Conservation (phyloP, 2,888 invertebrate species). For the Priocnemis perturbator region DNA sequence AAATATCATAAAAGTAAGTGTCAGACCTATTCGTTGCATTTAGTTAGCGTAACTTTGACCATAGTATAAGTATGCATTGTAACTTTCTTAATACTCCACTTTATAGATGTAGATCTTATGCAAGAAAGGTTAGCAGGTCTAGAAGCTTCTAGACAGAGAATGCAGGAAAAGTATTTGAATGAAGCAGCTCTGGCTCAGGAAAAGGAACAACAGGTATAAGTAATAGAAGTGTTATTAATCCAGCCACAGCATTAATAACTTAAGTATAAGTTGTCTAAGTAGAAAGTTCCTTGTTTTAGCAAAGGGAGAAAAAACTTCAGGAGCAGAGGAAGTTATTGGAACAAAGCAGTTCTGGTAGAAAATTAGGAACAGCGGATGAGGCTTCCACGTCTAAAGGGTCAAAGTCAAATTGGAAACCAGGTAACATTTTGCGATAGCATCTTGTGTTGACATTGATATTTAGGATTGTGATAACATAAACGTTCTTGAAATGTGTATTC, state of each 20-base stretch:
- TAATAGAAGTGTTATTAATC: background rate
- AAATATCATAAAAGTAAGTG: slow-evolving; percentile 76
- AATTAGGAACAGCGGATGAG: slow-evolving; percentile 54
- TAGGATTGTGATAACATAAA: too few species aligned
- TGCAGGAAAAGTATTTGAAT: slow-evolving; percentile 74
- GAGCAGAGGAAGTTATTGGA: slow-evolving; percentile 54
- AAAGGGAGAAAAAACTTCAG: slow-evolving; percentile 64
- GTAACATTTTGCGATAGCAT: slow-evolving; percentile 32
- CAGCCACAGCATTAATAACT: background rate
- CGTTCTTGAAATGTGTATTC: slow-evolving; percentile 17
- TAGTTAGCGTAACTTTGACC: background rate
- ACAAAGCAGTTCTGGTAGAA: slow-evolving; percentile 52
- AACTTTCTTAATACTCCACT: slow-evolving; percentile 3
- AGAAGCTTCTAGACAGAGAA: slow-evolving; percentile 70
- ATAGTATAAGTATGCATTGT: background rate
- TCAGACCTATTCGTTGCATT: background rate
- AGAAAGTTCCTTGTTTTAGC: slow-evolving; percentile 52
- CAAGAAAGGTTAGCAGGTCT: slow-evolving; percentile 68
- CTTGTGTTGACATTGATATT: slow-evolving; percentile 6
- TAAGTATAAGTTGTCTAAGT: slow-evolving; percentile 14
- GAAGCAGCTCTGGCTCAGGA: slow-evolving; percentile 66
- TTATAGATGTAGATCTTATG: slow-evolving; percentile 75
- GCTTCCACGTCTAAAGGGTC: slow-evolving; percentile 33
- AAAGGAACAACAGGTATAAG: slow-evolving; percentile 63
- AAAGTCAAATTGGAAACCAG: slow-evolving; percentile 47